Evolutionary conservation across 2,797 vertebrate species (phyloP).

Genomic region (Poecile montanus): DNA sequence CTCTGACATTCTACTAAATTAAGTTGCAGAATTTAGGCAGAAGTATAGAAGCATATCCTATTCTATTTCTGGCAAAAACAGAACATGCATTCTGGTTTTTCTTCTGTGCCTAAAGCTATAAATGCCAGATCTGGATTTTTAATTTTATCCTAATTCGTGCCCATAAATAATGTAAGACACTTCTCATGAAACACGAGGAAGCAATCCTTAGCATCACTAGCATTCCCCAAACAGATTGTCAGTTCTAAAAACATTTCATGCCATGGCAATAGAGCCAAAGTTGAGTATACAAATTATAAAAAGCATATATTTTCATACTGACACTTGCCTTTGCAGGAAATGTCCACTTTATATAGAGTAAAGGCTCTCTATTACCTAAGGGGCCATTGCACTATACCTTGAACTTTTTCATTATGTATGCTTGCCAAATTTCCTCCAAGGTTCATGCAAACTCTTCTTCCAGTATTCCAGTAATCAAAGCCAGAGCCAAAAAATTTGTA

Average conservation of each 20-base stretch:
- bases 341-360: neutral
- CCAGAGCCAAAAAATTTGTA: constrained; percentile 80
- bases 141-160: neutral
- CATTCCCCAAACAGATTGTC: neutral
- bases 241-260: neutral
- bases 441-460: constrained; percentile 76
- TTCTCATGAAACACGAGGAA: neutral
- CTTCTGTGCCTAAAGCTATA: neutral
- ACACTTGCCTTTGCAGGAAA: neutral
- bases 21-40: neutral
- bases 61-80: neutral
- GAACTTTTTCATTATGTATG: constrained; percentile 78
- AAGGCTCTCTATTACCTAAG: neutral
- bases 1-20: neutral
- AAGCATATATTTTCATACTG: neutral
- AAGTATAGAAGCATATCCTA: neutral
- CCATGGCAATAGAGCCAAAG: neutral
- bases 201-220: neutral
- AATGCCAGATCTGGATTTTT: neutral
- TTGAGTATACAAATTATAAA: neutral
- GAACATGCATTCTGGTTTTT: neutral
- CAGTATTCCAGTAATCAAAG: constrained; percentile 76
- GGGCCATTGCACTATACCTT: constrained; percentile 76
- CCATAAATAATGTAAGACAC: neutral
- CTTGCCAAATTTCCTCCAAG: constrained; percentile 87